A percentile compares a stretch with the other conserved stretches of the same genome.
These are phyloP conservation scores for Sebastes kiyomatsui DNA, from an alignment of 2,797 vertebrate species.

Conservation along the genomic window DNA sequence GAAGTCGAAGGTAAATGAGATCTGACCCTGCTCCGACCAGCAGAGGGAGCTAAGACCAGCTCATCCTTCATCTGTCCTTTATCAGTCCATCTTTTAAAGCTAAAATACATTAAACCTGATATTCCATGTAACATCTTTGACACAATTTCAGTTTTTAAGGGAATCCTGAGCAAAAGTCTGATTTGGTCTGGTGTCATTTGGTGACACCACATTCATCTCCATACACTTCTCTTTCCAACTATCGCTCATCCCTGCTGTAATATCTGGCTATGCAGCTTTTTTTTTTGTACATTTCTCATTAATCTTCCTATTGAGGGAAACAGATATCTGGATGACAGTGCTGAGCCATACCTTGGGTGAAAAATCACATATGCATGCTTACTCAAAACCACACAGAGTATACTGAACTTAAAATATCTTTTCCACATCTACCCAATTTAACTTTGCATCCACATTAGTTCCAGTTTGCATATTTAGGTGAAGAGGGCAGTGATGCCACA, in stretches of 20 bases:
- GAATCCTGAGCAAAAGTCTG: constrained; percentile 3
- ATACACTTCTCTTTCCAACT: neutral
- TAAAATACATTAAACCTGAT: constrained; percentile 2
- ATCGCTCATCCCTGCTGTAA: neutral
- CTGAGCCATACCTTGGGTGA: neutral
- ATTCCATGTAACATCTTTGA: neutral
- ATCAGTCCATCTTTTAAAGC: constrained; percentile 16
- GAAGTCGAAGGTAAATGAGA: constrained; percentile 14
- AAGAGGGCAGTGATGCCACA: constrained; percentile 1
- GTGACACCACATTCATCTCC: constrained; percentile 15
- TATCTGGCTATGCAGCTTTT: neutral
- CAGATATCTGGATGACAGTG: constrained; percentile 19
- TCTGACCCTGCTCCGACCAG: constrained; percentile 44
- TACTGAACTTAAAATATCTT: neutral
- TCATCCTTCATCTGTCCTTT: constrained; percentile 12
- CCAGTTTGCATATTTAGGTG: constrained; percentile 1
- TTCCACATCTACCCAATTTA: neutral
- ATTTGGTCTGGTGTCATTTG: neutral
- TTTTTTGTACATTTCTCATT: constrained; percentile 29
- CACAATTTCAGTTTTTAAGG: neutral
- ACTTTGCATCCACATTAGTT: neutral
- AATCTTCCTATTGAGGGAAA: constrained; percentile 19
- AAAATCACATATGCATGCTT: constrained; percentile 6
- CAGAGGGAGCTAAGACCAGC: constrained; percentile 59
- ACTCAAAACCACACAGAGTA: neutral